Percentiles rank a stretch among this genome's conserved stretches.
Evolutionary conservation across 2,888 invertebrate species (phyloP).

Genomic region (Chironomus tentans): DNA sequence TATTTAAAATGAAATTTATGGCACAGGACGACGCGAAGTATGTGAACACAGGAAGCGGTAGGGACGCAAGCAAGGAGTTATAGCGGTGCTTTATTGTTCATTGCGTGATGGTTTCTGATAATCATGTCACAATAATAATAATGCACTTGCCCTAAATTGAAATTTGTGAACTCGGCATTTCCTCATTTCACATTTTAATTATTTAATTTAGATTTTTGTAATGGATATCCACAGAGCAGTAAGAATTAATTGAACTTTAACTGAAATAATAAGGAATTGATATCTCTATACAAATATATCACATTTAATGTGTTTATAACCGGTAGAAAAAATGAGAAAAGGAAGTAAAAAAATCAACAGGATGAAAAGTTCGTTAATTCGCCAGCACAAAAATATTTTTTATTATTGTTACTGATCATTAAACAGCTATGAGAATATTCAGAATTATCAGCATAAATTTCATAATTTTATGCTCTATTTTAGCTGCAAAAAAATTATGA

Average conservation of each 20-base stretch:
- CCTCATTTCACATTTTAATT: neutral
- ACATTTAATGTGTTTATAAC: no score
- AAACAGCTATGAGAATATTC: neutral
- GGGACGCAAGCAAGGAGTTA: neutral
- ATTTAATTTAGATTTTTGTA: conserved; percentile 2
- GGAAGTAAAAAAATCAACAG: neutral
- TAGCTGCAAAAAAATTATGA: neutral
- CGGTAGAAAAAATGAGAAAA: neutral
- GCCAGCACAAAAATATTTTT: neutral
- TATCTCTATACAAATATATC: no score
- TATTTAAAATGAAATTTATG: neutral
- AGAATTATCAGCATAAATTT: neutral
- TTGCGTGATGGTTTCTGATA: neutral
- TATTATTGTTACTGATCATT: neutral
- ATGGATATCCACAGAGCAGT: neutral
- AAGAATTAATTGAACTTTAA: neutral
- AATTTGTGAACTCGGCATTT: neutral
- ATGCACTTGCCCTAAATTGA: neutral
- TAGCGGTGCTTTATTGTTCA: neutral
- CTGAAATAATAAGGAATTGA: neutral
- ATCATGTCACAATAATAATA: conserved; percentile 5
- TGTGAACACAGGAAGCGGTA: neutral
- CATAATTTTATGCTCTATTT: neutral
- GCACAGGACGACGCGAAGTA: neutral
- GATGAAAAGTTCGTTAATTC: neutral